A percentile compares a stretch with the other conserved stretches of the same genome.
These are phyloP conservation scores for Melanocharis versteri DNA, from an alignment of 2,113 vertebrate species.

Conservation along the genomic window DNA sequence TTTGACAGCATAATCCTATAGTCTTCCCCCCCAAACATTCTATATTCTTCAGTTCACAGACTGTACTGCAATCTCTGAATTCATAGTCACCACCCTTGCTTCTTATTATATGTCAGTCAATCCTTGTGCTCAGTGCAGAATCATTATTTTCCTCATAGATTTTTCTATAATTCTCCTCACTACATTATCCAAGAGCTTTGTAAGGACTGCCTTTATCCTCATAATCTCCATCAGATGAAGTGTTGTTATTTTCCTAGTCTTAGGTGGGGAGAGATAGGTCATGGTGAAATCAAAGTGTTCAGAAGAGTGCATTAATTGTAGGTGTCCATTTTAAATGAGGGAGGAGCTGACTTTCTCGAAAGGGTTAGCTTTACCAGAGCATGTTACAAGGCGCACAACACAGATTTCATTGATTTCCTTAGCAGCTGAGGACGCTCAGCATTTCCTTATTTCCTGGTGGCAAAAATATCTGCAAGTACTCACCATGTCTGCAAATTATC, in stretches of 20 bases:
- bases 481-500: background rate
- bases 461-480: background rate
- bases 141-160: background rate
- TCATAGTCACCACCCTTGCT: background rate
- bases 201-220: background rate
- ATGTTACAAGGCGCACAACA: background rate
- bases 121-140: background rate
- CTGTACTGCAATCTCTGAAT: background rate
- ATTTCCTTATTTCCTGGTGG: background rate
- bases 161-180: background rate
- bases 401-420: background rate
- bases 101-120: background rate
- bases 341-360: background rate
- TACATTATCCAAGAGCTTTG: background rate
- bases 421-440: background rate
- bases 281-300: constrained; percentile 22
- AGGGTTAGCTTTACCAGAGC: background rate
- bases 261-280: background rate
- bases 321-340: background rate
- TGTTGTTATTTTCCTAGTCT: background rate
- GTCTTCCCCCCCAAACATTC: background rate
- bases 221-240: background rate
- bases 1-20: background rate
- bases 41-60: background rate
- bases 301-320: constrained; percentile 3